These are phyloP conservation scores for Antechinus flavipes DNA, from an alignment of 2,113 vertebrate genomes.

Conservation along the genomic window DNA sequence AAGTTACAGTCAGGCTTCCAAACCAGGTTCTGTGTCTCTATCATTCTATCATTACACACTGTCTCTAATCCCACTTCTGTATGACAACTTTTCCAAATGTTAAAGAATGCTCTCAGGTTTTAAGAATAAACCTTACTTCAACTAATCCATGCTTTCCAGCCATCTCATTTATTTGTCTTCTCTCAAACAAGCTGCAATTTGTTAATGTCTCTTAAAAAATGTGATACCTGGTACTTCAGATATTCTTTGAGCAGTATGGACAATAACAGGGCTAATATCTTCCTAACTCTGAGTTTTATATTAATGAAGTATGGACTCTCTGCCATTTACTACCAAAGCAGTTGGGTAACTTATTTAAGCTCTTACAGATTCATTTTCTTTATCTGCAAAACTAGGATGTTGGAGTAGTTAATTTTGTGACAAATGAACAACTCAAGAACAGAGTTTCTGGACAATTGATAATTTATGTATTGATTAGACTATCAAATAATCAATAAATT, in stretches of 20 bases:
- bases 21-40: background rate
- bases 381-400: background rate
- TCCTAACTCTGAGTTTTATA: too few species aligned
- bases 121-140: background rate
- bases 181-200: background rate
- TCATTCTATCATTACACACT: background rate
- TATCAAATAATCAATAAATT: background rate
- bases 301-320: background rate
- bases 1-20: background rate
- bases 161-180: background rate
- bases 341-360: background rate
- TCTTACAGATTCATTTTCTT: background rate
- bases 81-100: background rate
- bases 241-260: background rate
- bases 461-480: background rate
- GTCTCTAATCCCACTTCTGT: background rate
- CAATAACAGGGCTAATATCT: background rate
- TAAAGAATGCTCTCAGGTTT: background rate
- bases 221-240: background rate
- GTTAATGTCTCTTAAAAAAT: background rate
- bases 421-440: background rate
- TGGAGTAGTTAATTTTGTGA: background rate
- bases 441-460: background rate
- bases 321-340: background rate
- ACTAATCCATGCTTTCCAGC: background rate